Conservation (phyloP, 2,888 invertebrate genomes). For the Spatulosminthurus flaviceps region DNA sequence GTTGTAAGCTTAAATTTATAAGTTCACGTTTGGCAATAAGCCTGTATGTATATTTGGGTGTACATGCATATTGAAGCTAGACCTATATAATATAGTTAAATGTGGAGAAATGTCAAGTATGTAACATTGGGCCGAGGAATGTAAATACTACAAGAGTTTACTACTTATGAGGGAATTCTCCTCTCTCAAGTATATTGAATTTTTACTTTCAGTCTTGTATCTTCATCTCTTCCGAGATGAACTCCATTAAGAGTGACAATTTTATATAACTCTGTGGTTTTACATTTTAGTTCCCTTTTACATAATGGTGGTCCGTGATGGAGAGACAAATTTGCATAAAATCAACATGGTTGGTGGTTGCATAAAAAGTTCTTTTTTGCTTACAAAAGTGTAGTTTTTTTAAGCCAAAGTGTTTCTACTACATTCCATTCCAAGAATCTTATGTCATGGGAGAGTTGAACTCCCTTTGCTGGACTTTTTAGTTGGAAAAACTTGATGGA, state of each 20-base stretch:
- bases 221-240: background rate
- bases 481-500: constrained; percentile 2
- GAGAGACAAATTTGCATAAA: background rate
- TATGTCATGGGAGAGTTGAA: background rate
- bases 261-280: background rate
- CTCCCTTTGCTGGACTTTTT: constrained; percentile 3
- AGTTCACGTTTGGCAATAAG: background rate
- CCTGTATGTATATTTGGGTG: too few species aligned
- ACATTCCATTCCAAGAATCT: too few species aligned
- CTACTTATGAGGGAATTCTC: background rate
- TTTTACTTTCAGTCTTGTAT: constrained; percentile 16
- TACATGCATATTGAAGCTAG: too few species aligned
- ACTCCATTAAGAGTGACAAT: background rate
- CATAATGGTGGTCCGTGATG: background rate
- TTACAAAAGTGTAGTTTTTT: too few species aligned
- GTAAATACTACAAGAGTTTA: background rate
- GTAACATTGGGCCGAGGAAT: too few species aligned
- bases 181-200: background rate
- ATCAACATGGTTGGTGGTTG: too few species aligned
- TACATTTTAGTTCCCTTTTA: background rate
- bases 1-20: constrained; percentile 13
- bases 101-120: too few species aligned
- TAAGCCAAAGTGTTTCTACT: too few species aligned
- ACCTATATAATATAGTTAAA: too few species aligned
- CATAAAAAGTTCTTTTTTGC: background rate